A percentile compares a stretch with the other conserved stretches of the same genome.
Conservation (phyloP, 2,888 invertebrate species). For the Cephus runcator region DNA sequence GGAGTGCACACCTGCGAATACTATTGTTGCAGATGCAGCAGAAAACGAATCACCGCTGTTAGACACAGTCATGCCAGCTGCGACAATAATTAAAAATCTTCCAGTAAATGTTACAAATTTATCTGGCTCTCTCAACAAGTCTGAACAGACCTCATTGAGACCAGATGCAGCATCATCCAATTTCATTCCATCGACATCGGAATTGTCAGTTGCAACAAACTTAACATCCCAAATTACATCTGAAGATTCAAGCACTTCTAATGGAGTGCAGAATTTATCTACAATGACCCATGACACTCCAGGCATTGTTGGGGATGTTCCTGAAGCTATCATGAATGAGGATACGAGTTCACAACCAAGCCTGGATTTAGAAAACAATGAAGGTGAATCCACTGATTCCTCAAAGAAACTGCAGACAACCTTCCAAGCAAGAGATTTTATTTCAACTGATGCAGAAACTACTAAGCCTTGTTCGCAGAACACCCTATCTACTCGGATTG, state of each 20-base stretch:
- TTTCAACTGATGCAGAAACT: constrained; percentile 25
- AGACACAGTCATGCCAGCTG: constrained; percentile 37
- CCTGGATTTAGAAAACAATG: constrained; percentile 51
- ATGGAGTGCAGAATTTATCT: constrained; percentile 32
- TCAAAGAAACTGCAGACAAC: constrained; percentile 57
- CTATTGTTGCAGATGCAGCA: constrained; percentile 36
- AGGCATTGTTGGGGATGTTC: constrained; percentile 44
- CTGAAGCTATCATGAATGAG: constrained; percentile 61
- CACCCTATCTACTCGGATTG: neutral
- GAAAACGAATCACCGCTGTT: constrained; percentile 42
- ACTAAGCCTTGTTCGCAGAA: neutral
- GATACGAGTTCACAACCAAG: constrained; percentile 62
- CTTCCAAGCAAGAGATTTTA: constrained; percentile 58
- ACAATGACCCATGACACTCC: constrained; percentile 21
- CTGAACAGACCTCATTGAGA: constrained; percentile 63
- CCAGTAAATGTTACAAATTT: constrained; percentile 3
- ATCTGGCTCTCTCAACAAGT: constrained; percentile 67
- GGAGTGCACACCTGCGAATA: constrained; percentile 49
- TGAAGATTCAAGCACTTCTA: constrained; percentile 24
- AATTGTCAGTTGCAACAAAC: constrained; percentile 38
- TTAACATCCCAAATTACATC: constrained; percentile 31
- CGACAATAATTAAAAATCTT: constrained; percentile 37
- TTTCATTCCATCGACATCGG: constrained; percentile 40
- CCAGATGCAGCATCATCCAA: constrained; percentile 67
- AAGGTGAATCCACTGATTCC: constrained; percentile 43